Base-by-base conservation (phyloP, 23 tunicate species). In the Trididemnum nubilum region DNA sequence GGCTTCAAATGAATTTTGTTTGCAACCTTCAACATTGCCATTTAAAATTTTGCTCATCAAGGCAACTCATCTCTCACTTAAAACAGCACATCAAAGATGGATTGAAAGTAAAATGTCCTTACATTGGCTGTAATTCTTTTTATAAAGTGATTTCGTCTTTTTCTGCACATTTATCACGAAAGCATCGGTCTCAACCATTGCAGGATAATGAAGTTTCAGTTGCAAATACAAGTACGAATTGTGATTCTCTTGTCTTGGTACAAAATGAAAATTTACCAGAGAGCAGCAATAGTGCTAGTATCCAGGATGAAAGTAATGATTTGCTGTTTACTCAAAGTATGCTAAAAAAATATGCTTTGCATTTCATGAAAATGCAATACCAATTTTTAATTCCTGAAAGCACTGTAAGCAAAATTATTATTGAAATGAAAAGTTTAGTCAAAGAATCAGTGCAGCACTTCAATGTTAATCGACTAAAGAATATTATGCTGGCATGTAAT, bases 391-490 rank as follows among this genome's bases (percentile, higher is more conserved):
- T 44, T 44, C 54, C 54, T 44, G 54, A 44, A 44, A 44, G 54
- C 54, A 44, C 54, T 44, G 54, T 44, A 7, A 44, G 15, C 54
- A 44, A 44, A 44, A 44, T 44, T 15, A 44, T 44, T 44, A 15
- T 7, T 15, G 54, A 44, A 44, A 44, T 44, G 54, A 15, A 44
- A 44, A 44, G 54, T 44, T 44, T 44, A 44, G 54, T 44, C 54
- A 44, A 44, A 44, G 54, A 44, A 44, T 44, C 54, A 44, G 54
- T 44, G 54, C 54, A 44, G 54, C 54, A 44, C 54, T 44, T 44
- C 15, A 9, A 44, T 44, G 54, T 7, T 44, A 44, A 44, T 44
- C 12, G 54, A 44, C 15, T 44, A 44, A 44, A 44, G 15, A 44
- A 44, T 44, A 44, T 44, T 44, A 44, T 44, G 54, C 15, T 44